These are phyloP conservation scores for Rhynchophorus ferrugineus DNA, from an alignment of 1,140 invertebrate species.

Conservation along the genomic window DNA sequence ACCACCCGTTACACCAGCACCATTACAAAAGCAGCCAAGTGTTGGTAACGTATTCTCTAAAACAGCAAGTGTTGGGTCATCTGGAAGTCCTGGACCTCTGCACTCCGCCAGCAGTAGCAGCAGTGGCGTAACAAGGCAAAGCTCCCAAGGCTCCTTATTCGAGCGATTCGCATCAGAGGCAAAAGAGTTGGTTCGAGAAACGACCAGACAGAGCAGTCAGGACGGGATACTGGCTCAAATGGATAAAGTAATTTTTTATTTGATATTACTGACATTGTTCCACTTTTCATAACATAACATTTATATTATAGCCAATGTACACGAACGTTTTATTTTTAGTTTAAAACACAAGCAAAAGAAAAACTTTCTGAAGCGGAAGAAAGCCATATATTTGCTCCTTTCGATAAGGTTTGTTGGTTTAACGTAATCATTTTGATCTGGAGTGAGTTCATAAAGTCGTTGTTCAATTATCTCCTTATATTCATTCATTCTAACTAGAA, in stretches of 20 bases:
- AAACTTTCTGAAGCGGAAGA: conserved; percentile 60
- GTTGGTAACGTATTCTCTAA: conserved; percentile 56
- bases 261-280: background rate
- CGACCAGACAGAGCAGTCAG: conserved; percentile 79
- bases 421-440: no score
- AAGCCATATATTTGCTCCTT: conserved; percentile 60
- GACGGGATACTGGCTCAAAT: conserved; percentile 83
- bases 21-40: conserved; percentile 52
- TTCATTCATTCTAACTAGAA: no score
- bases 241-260: conserved; percentile 60
- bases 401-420: conserved; percentile 65
- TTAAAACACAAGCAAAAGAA: conserved; percentile 59
- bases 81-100: conserved; percentile 39
- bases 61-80: conserved; percentile 55
- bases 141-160: conserved; percentile 71
- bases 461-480: no score
- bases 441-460: no score
- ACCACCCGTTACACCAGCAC: conserved; percentile 30
- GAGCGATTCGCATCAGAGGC: conserved; percentile 80
- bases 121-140: conserved; percentile 56
- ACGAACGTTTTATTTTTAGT: conserved; percentile 36
- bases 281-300: background rate
- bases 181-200: conserved; percentile 77
- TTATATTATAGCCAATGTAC: conserved; percentile 17
- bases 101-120: conserved; percentile 32